phyloP scores from a whole-genome alignment of 2,888 invertebrate genomes.

The Neelides folsomi region DNA sequence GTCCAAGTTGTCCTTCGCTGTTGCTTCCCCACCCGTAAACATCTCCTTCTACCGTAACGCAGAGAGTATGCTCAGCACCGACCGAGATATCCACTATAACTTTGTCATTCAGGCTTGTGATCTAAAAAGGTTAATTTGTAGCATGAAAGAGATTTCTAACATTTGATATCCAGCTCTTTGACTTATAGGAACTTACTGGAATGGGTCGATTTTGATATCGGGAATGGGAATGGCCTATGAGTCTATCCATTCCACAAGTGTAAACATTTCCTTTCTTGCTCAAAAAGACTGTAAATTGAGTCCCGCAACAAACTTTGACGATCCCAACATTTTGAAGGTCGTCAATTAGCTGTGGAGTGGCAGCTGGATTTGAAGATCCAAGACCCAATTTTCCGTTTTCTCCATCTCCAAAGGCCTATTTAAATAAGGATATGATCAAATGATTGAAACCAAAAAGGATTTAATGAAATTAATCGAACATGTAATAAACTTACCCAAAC shows the following conservation, averaged over 20 bases:
- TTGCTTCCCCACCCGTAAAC: conserved; percentile 33
- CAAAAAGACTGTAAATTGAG: conserved; percentile 50
- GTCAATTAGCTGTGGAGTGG: conserved; percentile 41
- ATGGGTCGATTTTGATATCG: conserved; percentile 45
- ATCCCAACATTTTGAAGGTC: conserved; percentile 44
- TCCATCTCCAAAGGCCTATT: conserved; percentile 48
- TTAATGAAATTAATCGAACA: too few relatives aligned
- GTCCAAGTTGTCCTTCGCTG: conserved; percentile 49
- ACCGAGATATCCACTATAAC: conserved; percentile 47
- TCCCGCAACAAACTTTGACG: conserved; percentile 50
- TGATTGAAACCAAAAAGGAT: too few relatives aligned
- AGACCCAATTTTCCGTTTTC: conserved; percentile 7
- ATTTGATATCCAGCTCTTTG: too few relatives aligned
- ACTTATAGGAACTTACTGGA: conserved; percentile 33
- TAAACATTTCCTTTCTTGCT: conserved; percentile 47
- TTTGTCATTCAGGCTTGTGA: conserved; percentile 41
- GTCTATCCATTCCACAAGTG: conserved; percentile 49
- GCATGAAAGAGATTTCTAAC: too few relatives aligned
- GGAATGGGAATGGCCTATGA: conserved; percentile 46
- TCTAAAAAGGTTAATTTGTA: conserved; percentile 25
- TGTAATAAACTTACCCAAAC: conserved; percentile 40
- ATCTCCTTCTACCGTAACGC: conserved; percentile 31
- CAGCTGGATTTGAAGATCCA: conserved; percentile 16
- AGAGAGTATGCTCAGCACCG: conserved; percentile 49
- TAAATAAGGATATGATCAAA: too few relatives aligned